phyloP scores from a whole-genome alignment of 2,113 vertebrate species.

The Synchiropus splendidus region DNA sequence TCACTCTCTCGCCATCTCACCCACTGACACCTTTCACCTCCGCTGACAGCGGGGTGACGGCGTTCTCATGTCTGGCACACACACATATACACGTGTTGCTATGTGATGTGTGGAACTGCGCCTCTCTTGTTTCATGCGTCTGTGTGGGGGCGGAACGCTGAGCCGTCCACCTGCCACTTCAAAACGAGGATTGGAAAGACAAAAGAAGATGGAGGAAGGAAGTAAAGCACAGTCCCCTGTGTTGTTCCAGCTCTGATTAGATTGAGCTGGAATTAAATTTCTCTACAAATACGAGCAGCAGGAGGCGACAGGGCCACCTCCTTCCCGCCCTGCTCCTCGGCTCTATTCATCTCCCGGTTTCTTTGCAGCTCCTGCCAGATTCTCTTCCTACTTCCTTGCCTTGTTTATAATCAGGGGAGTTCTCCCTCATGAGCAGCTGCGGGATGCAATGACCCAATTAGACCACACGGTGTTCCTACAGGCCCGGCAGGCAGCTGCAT shows the following conservation, averaged over 20 bases:
- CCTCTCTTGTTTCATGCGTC: background rate
- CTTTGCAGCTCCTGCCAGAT: background rate
- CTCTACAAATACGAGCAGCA: constrained; percentile 36
- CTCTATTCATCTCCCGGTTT: constrained; percentile 8
- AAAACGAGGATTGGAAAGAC: constrained; percentile 13
- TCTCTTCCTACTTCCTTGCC: constrained; percentile 1
- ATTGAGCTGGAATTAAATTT: constrained; percentile 36
- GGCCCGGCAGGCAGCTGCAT: background rate
- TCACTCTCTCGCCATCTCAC: constrained; percentile 34
- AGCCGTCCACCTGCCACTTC: constrained; percentile 23
- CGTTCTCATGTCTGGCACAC: background rate
- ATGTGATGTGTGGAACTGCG: constrained; percentile 1
- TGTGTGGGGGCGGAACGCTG: background rate
- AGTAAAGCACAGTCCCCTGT: constrained; percentile 15
- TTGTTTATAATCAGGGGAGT: background rate
- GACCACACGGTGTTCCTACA: constrained; percentile 2
- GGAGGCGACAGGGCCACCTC: constrained; percentile 5
- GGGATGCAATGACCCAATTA: constrained; percentile 15
- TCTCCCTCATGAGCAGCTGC: background rate
- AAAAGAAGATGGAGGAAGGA: background rate
- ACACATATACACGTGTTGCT: background rate
- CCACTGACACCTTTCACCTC: constrained; percentile 36
- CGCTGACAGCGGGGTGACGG: constrained; percentile 20
- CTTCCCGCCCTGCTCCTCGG: background rate
- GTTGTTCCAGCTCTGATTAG: constrained; percentile 26